These are phyloP conservation scores for Chloroceryle amazona DNA, from an alignment of 2,797 vertebrate species.

Conservation along the genomic window DNA sequence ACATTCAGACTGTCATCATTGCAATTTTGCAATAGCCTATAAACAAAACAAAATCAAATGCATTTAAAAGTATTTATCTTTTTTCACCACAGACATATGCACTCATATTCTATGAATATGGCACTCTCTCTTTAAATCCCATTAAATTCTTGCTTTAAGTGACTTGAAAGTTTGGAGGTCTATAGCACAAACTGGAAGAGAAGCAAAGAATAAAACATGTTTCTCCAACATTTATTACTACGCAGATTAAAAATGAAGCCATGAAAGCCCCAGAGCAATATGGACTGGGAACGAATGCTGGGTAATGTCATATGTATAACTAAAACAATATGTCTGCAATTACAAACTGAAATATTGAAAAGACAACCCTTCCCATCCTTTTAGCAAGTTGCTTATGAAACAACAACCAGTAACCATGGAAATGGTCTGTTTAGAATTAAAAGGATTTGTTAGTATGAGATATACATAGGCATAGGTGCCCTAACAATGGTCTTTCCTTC, in stretches of 20 bases:
- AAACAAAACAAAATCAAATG: conserved; percentile 16
- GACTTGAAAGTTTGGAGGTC: background rate
- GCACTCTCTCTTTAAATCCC: background rate
- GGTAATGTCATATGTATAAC: background rate
- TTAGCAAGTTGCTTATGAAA: background rate
- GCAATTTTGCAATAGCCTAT: conserved; percentile 91
- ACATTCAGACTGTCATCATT: conserved; percentile 92
- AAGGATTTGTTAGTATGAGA: background rate
- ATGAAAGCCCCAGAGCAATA: background rate
- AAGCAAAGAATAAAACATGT: background rate
- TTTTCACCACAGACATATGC: background rate
- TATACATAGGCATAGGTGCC: background rate
- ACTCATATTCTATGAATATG: background rate
- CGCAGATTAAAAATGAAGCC: background rate
- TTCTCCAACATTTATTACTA: background rate
- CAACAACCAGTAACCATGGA: background rate
- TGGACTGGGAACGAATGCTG: background rate
- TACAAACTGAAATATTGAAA: background rate
- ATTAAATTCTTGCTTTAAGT: background rate
- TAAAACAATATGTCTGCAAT: background rate
- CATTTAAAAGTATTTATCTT: background rate
- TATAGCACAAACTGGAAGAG: background rate
- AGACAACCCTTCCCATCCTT: background rate
- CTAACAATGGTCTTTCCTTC: background rate
- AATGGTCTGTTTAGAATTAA: background rate